Percentiles rank a stretch among this genome's conserved stretches.
Conservation (phyloP, 2,797 vertebrate genomes). For the Loris lydekkerianus region DNA sequence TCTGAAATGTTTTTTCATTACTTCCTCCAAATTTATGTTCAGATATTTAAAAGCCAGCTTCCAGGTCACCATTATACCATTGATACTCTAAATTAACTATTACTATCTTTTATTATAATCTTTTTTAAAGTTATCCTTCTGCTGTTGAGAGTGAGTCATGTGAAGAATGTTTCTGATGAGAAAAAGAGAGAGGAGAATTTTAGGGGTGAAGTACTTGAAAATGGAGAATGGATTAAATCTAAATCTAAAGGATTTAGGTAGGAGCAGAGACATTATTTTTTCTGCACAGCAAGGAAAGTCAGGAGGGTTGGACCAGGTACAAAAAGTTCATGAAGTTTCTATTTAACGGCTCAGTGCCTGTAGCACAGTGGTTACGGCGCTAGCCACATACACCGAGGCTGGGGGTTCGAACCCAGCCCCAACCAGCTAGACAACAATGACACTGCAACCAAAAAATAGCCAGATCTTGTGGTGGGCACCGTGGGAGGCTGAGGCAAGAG, state of each 20-base stretch:
- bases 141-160: background rate
- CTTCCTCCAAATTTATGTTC: background rate
- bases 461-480: no score
- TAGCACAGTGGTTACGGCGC: no score
- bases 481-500: no score
- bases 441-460: no score
- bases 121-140: conserved; percentile 8
- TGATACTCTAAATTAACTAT: background rate
- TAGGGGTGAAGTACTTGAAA: background rate
- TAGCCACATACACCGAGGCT: no score
- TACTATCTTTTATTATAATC: background rate
- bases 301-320: background rate
- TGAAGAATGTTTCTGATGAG: background rate
- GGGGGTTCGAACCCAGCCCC: no score
- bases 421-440: no score
- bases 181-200: background rate
- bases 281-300: background rate
- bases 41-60: background rate
- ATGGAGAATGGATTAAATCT: background rate
- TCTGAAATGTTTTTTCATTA: background rate
- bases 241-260: background rate
- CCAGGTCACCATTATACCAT: no score
- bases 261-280: background rate
- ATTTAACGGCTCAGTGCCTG: background rate
- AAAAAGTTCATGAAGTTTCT: background rate